Percentiles rank a stretch among this genome's conserved stretches.
These are phyloP conservation scores for Dolichomitus sp. DNA, from an alignment of 2,888 invertebrate genomes.

Conservation along the genomic window DNA sequence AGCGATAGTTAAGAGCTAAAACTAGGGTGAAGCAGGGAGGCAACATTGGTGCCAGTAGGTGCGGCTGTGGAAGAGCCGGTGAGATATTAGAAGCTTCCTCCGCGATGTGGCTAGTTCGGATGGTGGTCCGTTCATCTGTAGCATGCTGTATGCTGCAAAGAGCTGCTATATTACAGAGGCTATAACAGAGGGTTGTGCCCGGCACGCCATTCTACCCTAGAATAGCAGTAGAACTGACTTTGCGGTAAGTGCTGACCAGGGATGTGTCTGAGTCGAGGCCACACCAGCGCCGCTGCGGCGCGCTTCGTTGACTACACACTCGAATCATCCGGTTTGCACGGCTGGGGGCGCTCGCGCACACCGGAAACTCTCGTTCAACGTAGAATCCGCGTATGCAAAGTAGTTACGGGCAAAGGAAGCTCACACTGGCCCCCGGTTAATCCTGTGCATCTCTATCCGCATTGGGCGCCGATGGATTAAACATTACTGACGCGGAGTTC, in stretches of 20 bases:
- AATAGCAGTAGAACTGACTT: constrained; percentile 71
- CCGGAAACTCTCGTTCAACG: constrained; percentile 52
- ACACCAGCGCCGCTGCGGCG: constrained; percentile 56
- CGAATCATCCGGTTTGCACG: constrained; percentile 77
- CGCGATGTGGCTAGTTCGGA: constrained; percentile 71
- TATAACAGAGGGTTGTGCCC: constrained; percentile 21
- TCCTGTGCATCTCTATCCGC: constrained; percentile 30
- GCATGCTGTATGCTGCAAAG: constrained; percentile 11
- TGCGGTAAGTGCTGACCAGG: constrained; percentile 82
- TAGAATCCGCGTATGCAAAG: constrained; percentile 75
- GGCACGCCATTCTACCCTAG: constrained; percentile 51
- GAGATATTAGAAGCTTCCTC: constrained; percentile 69
- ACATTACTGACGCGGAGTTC: constrained; percentile 39
- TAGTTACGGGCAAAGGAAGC: constrained; percentile 32
- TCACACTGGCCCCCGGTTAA: constrained; percentile 18
- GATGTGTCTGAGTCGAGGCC: constrained; percentile 51
- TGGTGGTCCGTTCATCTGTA: constrained; percentile 52
- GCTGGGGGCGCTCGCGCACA: constrained; percentile 34
- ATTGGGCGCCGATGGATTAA: constrained; percentile 45
- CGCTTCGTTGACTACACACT: constrained; percentile 75
- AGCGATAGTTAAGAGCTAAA: constrained; percentile 42
- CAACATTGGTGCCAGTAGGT: constrained; percentile 2
- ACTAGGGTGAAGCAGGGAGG: constrained; percentile 22
- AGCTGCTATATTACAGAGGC: constrained; percentile 14
- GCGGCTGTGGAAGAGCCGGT: constrained; percentile 55